Evolutionary conservation across 2,113 vertebrate species (phyloP), one percentile per base, ranked within the genome.

Genomic region (Takifugu flavidus): DNA sequence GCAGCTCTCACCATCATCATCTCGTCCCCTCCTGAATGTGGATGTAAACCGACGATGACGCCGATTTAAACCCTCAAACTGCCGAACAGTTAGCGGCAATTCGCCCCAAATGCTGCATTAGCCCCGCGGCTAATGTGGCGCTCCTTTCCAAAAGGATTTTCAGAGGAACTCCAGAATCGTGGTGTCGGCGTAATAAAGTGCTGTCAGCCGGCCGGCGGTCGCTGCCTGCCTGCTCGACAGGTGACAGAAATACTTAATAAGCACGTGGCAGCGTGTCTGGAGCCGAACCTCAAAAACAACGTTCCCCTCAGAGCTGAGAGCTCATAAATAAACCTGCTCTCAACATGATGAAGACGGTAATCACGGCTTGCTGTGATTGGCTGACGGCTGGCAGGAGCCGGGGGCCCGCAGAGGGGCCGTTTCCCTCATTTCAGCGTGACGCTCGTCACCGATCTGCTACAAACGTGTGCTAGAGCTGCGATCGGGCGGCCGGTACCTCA

Each of bases 401-500:
- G 20, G 20, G 20, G 20, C 34, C 34, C 34, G 7, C 8, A 10
- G 34, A 39, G 34, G 34, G 34, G 34, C 34, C 11, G 34, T 39
- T 39, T 39, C 5, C 11, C 8, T 10, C 34, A 4, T 39, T 39
- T 39, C 6, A 34, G 31, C 5, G 31, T 6, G 20, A 20, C 20
- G 20, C 20, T 20, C 20, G 20, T 20, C 20, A 20, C 20, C 20
- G 12, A 14, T 7, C 13, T 46, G 45, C 13, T 14, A 46, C 13
- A 46, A 46, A 46, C 6, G 42, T 43, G 42, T 43, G 45, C 12
- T 20, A 34, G 34, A 39, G 7, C 34, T 39, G 34, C 34, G 34
- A 10, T 39, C 34, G 7, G 7, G 4, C 2, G 45, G 13, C 14
- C 14, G 14, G 59, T 12, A 98, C 96, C 95, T 98, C 96, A 98